Conservation (phyloP, 2,888 invertebrate species). For the Idaea biselata region DNA sequence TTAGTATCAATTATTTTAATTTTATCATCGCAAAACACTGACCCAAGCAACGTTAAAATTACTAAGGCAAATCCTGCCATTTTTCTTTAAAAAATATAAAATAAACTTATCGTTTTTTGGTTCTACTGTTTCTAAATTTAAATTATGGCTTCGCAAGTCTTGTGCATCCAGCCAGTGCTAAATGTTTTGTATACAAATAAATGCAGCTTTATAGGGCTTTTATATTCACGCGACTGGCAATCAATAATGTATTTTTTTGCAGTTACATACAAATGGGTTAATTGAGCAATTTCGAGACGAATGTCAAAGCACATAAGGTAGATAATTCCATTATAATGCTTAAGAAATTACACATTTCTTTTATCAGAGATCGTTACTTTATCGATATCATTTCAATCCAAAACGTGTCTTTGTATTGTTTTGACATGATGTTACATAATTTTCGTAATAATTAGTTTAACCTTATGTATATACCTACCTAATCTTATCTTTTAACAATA, state of each 20-base stretch:
- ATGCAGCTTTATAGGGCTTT: not conserved
- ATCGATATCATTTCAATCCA: too few species aligned
- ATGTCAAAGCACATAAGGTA: not conserved
- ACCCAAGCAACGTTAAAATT: conserved; percentile 27
- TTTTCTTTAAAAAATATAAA: not conserved
- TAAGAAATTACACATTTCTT: too few species aligned
- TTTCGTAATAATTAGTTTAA: too few species aligned
- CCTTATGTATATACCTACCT: too few species aligned
- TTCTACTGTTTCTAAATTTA: not conserved
- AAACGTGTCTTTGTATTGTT: too few species aligned
- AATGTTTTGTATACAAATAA: too few species aligned
- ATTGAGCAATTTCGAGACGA: not conserved
- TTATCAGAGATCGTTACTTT: too few species aligned
- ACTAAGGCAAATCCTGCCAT: not conserved
- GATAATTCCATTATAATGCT: not conserved
- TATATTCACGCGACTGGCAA: not conserved
- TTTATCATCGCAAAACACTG: conserved; percentile 38
- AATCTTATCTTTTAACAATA: too few species aligned
- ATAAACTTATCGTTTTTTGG: not conserved
- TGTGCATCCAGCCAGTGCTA: not conserved
- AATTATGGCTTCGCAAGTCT: not conserved
- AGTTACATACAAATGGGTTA: not conserved
- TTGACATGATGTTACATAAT: too few species aligned
- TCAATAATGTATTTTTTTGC: not conserved
- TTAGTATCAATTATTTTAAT: conserved; percentile 54